Evolutionary conservation across 2,113 vertebrate species (phyloP).

Genomic region (Lamprologus sp.): DNA sequence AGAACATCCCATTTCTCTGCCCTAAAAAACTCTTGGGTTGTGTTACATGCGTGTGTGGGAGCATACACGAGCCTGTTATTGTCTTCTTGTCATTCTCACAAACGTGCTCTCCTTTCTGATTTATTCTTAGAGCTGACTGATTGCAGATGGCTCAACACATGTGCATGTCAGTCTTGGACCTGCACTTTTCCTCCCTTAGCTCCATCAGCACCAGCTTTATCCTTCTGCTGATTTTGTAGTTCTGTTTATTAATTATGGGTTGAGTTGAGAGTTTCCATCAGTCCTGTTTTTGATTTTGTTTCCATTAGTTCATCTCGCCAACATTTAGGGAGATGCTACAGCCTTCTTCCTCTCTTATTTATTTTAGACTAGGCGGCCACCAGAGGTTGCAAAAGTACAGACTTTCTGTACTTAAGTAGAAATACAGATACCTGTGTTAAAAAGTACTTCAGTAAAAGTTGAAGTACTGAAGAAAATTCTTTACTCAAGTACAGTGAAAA

Average conservation of each 20-base stretch:
- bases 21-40: fast-evolving
- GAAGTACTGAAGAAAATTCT: neutral
- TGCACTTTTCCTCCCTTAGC: neutral
- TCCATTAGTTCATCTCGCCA: neutral
- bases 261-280: neutral
- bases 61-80: fast-evolving
- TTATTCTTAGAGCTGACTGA: neutral
- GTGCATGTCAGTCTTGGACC: neutral
- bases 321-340: neutral
- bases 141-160: neutral
- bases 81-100: neutral
- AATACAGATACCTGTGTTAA: neutral
- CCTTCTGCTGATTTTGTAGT: neutral
- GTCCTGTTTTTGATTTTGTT: neutral
- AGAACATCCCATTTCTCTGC: neutral
- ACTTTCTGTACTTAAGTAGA: neutral
- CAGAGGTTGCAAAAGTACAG: neutral
- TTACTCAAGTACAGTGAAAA: neutral
- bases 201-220: neutral
- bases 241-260: neutral
- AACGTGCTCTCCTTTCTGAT: neutral
- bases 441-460: neutral
- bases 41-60: neutral
- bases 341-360: neutral
- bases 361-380: neutral